Base-by-base conservation (phyloP, 2,888 invertebrate species). In the Meteorus cinctellus region DNA sequence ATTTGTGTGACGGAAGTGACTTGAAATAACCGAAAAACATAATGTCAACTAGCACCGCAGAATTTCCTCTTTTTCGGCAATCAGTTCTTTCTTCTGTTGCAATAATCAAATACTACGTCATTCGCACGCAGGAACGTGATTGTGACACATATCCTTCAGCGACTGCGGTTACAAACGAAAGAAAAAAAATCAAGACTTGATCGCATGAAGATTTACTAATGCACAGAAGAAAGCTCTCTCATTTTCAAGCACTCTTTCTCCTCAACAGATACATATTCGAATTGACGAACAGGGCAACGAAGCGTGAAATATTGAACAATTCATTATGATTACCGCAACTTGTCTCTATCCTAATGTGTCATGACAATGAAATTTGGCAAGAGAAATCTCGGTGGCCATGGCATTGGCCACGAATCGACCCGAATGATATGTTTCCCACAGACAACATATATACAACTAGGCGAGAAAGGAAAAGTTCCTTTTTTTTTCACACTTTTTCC, bases 131-230 rank as follows among this genome's bases (percentile, higher is more conserved):
- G 78, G 79, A 83, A 83, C 81, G 81, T 8, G 19, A 81, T 80
- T 80, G 81, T 83, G 83, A 82, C 83, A 83, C 83, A 83, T 83
- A 83, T 82, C 82, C 82, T 82, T 77, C 72, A 79, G 77, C 77
- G 79, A 45, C 60, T 74, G 74, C 34, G 74, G 74, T 74, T 48
- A n/a, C 60, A 31, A 68, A 60, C 31, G 29, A 60, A 34, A 27
- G 78, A 75, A 6, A 34, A 76, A 78, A 81, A 81, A 81, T 78
- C 81, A 81, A 81, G 81, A 79, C 80, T 82, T 80, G 78, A 81
- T 78, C 80, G 74, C 77, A 74, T 72, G 75, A 81, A 79, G 72
- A 75, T 79, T 78, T 78, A 68, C 75, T 59, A 62, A 41, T 45
- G 41, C 19, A 31, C 51, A 41, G 51, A 31, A 77, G 31, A 59